phyloP scores from a whole-genome alignment of 2,797 vertebrate genomes.

The Glossophaga mutica region DNA sequence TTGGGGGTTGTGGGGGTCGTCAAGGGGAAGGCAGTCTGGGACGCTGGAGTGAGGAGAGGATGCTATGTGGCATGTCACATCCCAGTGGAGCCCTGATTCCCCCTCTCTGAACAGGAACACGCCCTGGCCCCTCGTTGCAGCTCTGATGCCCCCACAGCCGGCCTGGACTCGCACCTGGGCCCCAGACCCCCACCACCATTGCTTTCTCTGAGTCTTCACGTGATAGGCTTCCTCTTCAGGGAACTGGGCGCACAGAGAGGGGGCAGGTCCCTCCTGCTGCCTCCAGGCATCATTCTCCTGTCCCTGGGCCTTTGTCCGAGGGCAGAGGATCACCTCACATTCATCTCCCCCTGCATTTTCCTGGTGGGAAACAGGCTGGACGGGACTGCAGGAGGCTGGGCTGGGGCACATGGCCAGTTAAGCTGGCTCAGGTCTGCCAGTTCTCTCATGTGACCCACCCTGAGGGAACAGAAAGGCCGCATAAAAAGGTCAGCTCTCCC shows the following conservation, averaged over 20 bases:
- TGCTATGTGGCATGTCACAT: rapidly evolving
- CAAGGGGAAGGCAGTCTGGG: background rate
- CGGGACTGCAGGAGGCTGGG: background rate
- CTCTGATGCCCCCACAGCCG: background rate
- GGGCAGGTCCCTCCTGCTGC: background rate
- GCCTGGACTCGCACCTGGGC: background rate
- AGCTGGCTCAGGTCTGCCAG: background rate
- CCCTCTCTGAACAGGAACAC: background rate
- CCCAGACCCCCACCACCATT: background rate
- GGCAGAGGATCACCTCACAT: background rate
- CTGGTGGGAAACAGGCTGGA: background rate
- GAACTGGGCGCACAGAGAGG: background rate
- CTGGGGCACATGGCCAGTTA: background rate
- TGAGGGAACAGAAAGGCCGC: background rate
- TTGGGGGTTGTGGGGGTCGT: rapidly evolving
- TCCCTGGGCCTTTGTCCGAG: background rate
- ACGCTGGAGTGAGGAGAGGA: rapidly evolving
- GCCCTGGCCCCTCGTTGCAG: background rate
- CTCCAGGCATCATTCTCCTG: background rate
- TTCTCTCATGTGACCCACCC: background rate
- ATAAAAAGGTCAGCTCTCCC: background rate
- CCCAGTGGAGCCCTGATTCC: background rate
- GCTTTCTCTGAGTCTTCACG: background rate
- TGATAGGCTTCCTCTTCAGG: background rate
- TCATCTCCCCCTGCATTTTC: background rate